Conservation (phyloP, 2,797 vertebrate species). For the Cyclura pinguis region DNA sequence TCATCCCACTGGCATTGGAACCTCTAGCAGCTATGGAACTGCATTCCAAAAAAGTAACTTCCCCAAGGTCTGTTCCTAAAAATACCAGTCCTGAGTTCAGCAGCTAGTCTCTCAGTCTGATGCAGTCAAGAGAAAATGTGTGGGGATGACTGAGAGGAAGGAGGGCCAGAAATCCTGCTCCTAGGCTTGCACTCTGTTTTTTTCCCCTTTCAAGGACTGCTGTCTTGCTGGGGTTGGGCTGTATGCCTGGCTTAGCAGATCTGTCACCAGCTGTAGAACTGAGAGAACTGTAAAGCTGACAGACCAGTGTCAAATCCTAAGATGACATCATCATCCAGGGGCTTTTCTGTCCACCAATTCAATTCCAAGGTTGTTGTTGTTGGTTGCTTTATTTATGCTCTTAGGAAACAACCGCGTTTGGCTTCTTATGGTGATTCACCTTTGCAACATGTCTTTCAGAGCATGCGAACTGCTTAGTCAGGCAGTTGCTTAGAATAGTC, state of each 20-base stretch:
- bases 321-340: conserved; percentile 64
- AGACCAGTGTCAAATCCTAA: conserved; percentile 64
- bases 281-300: conserved; percentile 33
- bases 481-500: not conserved
- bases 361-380: conserved; percentile 53
- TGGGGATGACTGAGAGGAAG: not conserved
- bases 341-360: conserved; percentile 48
- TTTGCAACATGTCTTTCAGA: not conserved
- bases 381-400: conserved; percentile 58
- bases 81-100: conserved; percentile 20
- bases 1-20: too few species aligned
- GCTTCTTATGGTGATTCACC: not conserved
- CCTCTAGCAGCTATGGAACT: too few species aligned
- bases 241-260: conserved; percentile 15
- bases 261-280: conserved; percentile 44
- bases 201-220: conserved; percentile 13
- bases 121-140: not conserved
- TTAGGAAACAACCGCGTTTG: conserved; percentile 22
- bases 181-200: not conserved
- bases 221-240: conserved; percentile 30
- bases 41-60: too few species aligned
- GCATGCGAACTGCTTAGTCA: not conserved
- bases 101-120: conserved; percentile 25
- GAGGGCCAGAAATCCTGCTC: conserved; percentile 36
- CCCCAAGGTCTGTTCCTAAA: conserved; percentile 48